Conservation (phyloP, 2,888 invertebrate species). For the Campoplex capitator region DNA sequence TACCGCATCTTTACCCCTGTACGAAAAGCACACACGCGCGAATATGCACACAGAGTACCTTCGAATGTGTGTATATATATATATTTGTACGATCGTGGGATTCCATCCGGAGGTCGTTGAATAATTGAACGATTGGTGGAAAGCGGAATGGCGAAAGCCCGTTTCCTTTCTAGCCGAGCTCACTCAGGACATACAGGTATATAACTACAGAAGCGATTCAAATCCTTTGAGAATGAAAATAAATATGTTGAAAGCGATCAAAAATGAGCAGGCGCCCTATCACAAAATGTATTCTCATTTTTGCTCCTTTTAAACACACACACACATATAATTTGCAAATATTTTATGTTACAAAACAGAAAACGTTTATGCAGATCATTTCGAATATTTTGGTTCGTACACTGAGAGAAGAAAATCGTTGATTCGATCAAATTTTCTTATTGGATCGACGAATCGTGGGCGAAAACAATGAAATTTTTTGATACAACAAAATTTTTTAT, state of each 20-base stretch:
- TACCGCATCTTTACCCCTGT: constrained; percentile 29
- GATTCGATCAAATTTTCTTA: too few species aligned
- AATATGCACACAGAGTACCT: neutral
- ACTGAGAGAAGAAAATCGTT: too few species aligned
- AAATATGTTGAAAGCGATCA: neutral
- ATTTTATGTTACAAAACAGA: neutral
- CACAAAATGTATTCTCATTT: neutral
- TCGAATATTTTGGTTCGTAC: neutral
- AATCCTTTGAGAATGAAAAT: neutral
- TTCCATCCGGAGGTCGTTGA: constrained; percentile 69
- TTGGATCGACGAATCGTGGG: too few species aligned
- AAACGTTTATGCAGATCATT: neutral
- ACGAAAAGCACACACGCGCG: constrained; percentile 30
- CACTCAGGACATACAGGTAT: constrained; percentile 21
- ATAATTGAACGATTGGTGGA: constrained; percentile 78
- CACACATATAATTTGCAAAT: neutral
- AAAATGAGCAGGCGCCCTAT: neutral
- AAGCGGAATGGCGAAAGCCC: constrained; percentile 76
- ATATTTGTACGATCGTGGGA: constrained; percentile 34
- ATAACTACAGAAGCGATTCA: neutral
- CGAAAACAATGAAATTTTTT: too few species aligned
- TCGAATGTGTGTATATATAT: constrained; percentile 7
- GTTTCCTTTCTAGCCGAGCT: constrained; percentile 74
- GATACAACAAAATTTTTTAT: too few species aligned
- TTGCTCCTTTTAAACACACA: neutral